Percentiles rank a stretch among this genome's conserved stretches.
Evolutionary conservation across 2,888 invertebrate genomes (phyloP).

Genomic region (Vannuccia rotundouncinata): DNA sequence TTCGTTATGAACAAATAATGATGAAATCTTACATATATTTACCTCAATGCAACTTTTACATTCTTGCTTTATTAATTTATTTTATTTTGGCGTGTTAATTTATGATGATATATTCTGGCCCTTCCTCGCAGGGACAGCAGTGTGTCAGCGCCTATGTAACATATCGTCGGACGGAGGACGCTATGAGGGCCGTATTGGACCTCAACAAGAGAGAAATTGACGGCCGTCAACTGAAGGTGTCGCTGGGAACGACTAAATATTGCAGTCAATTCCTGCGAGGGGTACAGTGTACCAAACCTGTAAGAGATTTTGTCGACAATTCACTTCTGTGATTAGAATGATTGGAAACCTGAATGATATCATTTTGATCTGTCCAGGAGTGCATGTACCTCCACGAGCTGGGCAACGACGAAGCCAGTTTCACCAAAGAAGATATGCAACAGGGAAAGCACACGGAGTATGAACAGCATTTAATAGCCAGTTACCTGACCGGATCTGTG

Average conservation of each 20-base stretch:
- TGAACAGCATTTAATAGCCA: constrained; percentile 81
- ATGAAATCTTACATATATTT: too few relatives aligned
- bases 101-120: neutral
- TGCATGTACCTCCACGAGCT: constrained; percentile 99
- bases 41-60: too few relatives aligned
- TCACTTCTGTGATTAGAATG: neutral
- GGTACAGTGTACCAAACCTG: constrained; percentile 86
- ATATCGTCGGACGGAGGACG: constrained; percentile 78
- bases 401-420: constrained; percentile 83
- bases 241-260: constrained; percentile 97
- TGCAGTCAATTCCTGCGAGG: constrained; percentile 99
- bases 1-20: too few relatives aligned
- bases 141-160: constrained; percentile 85
- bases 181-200: constrained; percentile 87
- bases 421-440: constrained; percentile 97
- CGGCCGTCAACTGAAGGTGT: constrained; percentile 89
- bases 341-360: too few relatives aligned
- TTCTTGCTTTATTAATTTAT: too few relatives aligned
- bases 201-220: constrained; percentile 94
- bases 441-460: constrained; percentile 94
- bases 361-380: constrained; percentile 90
- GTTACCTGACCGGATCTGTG: constrained; percentile 45
- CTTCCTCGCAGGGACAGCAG: constrained; percentile 45
- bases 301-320: constrained; percentile 45
- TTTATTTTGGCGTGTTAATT: too few relatives aligned